Percentiles rank a stretch among this genome's conserved stretches.
These are phyloP conservation scores for Ramphastos sulfuratus DNA, from an alignment of 2,113 vertebrate genomes.

Conservation along the genomic window DNA sequence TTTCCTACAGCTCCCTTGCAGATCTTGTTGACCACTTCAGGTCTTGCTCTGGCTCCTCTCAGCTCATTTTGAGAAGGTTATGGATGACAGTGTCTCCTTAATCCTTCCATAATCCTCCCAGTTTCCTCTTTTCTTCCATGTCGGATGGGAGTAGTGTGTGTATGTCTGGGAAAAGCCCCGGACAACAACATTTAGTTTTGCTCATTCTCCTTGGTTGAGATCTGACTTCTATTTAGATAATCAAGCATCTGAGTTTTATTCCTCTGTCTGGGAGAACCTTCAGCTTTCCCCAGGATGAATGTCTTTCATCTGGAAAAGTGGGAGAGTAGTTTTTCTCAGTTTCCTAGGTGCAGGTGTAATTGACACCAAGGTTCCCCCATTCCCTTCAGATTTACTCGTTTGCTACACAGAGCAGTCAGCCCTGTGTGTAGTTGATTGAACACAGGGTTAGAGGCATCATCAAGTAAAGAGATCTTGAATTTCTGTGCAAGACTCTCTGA, in stretches of 20 bases:
- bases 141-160: not conserved
- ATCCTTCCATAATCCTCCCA: not conserved
- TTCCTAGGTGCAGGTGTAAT: not conserved
- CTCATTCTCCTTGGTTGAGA: not conserved
- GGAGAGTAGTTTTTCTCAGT: not conserved
- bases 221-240: not conserved
- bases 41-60: not conserved
- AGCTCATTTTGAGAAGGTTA: not conserved
- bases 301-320: not conserved
- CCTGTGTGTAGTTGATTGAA: not conserved
- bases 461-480: not conserved
- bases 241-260: not conserved
- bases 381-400: not conserved
- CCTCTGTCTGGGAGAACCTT: not conserved
- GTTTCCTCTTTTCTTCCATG: not conserved
- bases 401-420: not conserved
- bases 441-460: not conserved
- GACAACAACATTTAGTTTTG: not conserved
- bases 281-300: not conserved
- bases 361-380: accelerated
- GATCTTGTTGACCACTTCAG: not conserved
- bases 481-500: not conserved
- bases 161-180: not conserved
- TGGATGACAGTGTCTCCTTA: too few relatives aligned
- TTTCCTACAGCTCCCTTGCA: not conserved